Conservation (phyloP, 2,113 vertebrate species). For the Xerus inauris region DNA sequence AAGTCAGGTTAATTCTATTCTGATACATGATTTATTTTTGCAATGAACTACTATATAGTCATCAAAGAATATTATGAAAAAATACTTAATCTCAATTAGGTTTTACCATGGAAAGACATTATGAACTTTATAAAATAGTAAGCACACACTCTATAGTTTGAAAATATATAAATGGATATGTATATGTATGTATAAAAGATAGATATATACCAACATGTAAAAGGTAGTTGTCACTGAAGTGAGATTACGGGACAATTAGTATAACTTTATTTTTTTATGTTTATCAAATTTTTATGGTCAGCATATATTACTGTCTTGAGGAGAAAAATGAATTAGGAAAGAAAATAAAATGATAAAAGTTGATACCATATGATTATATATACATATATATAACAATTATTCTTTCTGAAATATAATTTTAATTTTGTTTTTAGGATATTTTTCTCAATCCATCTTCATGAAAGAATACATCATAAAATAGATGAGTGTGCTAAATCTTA, state of each 20-base stretch:
- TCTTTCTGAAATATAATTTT: not conserved
- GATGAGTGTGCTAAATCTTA: not conserved
- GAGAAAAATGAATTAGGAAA: not conserved
- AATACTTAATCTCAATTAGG: not conserved
- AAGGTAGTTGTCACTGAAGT: not conserved
- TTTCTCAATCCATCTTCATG: not conserved
- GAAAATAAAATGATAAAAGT: not conserved
- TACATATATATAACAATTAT: not conserved
- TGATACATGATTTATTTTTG: not conserved
- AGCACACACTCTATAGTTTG: not conserved
- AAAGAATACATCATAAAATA: constrained; percentile 58
- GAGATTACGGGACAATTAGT: not conserved
- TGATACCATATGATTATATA: not conserved
- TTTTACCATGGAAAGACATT: not conserved
- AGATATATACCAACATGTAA: not conserved
- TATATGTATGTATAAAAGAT: not conserved
- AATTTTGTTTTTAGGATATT: constrained; percentile 7
- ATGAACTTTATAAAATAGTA: not conserved
- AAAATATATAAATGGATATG: not conserved
- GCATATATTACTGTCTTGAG: not conserved
- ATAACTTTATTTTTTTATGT: not conserved
- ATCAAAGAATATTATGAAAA: not conserved
- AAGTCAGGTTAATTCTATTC: not conserved
- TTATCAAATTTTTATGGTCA: not conserved
- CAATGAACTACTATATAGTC: not conserved